A percentile compares a stretch with the other conserved stretches of the same genome.
Conservation (phyloP, 2,888 invertebrate genomes). For the Drosophila koepferae region DNA sequence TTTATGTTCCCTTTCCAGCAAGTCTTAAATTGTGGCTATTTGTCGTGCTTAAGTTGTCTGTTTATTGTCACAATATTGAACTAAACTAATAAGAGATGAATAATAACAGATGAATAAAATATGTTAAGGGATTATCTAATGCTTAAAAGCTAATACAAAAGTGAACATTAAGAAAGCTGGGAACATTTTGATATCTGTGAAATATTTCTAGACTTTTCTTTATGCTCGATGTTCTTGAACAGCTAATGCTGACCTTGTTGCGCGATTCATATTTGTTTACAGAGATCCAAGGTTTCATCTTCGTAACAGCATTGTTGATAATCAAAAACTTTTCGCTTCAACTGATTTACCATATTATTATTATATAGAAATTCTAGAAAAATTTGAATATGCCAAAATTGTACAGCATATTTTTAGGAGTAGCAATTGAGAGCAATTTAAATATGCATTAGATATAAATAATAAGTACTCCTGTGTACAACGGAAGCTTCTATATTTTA, state of each 20-base stretch:
- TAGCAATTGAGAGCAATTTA: not conserved
- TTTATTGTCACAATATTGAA: constrained; percentile 48
- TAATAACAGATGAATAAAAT: not conserved
- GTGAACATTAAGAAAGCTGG: not conserved
- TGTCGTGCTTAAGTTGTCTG: constrained; percentile 41
- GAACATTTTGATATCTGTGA: not conserved
- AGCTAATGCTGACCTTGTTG: not conserved
- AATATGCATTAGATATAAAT: not conserved
- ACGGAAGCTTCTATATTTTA: too few relatives aligned
- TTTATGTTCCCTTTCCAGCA: constrained; percentile 43
- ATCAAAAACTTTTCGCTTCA: not conserved
- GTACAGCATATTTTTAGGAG: constrained; percentile 8
- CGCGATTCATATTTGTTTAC: not conserved
- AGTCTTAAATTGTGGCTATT: constrained; percentile 47
- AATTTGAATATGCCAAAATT: not conserved
- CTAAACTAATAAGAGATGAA: constrained; percentile 9
- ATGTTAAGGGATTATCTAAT: not conserved
- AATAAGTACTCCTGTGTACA: too few relatives aligned
- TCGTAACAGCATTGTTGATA: not conserved
- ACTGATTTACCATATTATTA: not conserved
- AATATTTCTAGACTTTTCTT: not conserved
- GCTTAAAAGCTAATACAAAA: not conserved
- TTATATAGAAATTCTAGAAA: too few relatives aligned
- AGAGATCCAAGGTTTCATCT: not conserved
- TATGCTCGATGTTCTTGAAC: not conserved